Base-by-base conservation (phyloP, 2,888 invertebrate species). In the Ditula angustiorana region DNA sequence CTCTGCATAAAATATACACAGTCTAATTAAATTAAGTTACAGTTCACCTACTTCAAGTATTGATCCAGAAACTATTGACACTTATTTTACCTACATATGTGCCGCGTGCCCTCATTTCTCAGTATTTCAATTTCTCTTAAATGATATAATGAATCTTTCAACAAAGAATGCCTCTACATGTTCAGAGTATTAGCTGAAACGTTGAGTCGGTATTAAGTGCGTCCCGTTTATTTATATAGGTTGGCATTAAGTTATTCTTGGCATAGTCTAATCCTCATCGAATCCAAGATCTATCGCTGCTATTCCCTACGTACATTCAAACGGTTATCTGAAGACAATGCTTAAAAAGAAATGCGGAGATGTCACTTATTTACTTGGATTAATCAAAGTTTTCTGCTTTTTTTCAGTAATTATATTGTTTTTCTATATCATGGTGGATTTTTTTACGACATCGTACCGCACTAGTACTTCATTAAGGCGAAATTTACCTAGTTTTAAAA, bases 1-100 rank as follows among this genome's bases (percentile, higher is more conserved):
- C 41, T 7, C 13, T 35, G 35, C 35, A 13, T 35, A 35, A 13
- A n/a, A n/a, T 13, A 5, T 11, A 13, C 13, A 13, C 4, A 33
- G 33, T 2, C n/a, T 8, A 8, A 30, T 30, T 30, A n/a, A 10
- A n/a, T 33, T 30, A 30, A 60, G 37, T 37, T 28, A 37, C 19
- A n/a, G 50, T 50, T 59, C 37, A 49, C 24, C 49, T 41, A 41
- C 10, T 41, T 41, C 26, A 50, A 30, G n/a, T 50, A 60, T 60
- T 59, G 59, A 60, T 60, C 50, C 59, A 50, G 13, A 10, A 41
- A 11, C 33, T 2, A 33, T 33, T 2, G 33, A 33, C 0, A 4
- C n/a, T 3, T 33, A 33, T 2, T 33, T 7, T 2, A n/a, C 4
- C n/a, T n/a, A n/a, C 8, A 7, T 10, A 30, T 11, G 30, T 30